A percentile compares a stretch with the other conserved stretches of the same genome.
Conservation (phyloP, 2,888 invertebrate genomes). For the Ochlodes sylvanus region DNA sequence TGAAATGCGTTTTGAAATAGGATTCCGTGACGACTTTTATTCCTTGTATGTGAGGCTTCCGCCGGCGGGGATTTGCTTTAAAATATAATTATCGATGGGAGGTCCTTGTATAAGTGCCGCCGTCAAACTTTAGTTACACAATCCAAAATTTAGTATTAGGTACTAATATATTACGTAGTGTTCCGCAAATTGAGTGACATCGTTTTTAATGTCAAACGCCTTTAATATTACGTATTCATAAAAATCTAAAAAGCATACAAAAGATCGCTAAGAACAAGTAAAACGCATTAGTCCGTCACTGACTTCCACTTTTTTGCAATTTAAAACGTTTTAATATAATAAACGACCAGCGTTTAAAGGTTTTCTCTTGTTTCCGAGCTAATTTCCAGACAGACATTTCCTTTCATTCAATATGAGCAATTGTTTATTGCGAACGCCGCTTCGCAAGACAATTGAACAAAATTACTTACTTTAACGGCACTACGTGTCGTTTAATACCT, state of each 20-base stretch:
- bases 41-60: slow-evolving; percentile 58
- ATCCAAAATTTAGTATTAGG: too few relatives aligned
- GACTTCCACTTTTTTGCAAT: slow-evolving; percentile 62
- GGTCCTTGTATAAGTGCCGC: slow-evolving; percentile 8
- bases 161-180: too few relatives aligned
- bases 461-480: slow-evolving; percentile 75
- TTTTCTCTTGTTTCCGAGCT: slow-evolving; percentile 81
- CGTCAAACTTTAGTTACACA: too few relatives aligned
- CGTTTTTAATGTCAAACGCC: too few relatives aligned
- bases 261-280: slow-evolving; percentile 57
- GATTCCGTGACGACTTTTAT: slow-evolving; percentile 76
- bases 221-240: slow-evolving; percentile 45
- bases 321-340: slow-evolving; percentile 77
- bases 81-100: slow-evolving; percentile 46
- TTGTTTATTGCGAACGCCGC: slow-evolving; percentile 78
- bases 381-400: slow-evolving; percentile 83
- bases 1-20: slow-evolving; percentile 83
- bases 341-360: slow-evolving; percentile 76
- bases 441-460: slow-evolving; percentile 79
- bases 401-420: slow-evolving; percentile 84
- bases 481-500: slow-evolving; percentile 51
- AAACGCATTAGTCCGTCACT: slow-evolving; percentile 68
- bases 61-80: slow-evolving; percentile 50
- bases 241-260: slow-evolving; percentile 51
- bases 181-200: too few relatives aligned